Evolutionary conservation across 2,888 invertebrate genomes (phyloP).

Genomic region (Quadroppia sp.): DNA sequence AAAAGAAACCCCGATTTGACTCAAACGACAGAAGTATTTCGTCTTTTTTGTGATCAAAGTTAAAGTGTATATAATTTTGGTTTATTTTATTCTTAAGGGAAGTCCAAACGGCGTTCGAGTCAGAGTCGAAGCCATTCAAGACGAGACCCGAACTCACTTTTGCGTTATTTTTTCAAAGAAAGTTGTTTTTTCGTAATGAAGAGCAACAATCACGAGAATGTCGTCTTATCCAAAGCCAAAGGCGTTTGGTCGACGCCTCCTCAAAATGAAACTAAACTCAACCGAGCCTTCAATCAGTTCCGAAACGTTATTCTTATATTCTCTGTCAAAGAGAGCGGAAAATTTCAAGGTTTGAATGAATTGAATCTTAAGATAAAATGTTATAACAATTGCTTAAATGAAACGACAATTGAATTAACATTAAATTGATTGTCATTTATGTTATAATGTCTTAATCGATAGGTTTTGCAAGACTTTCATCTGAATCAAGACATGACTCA

Average conservation of each 20-base stretch:
- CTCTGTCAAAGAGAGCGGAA: slow-evolving; percentile 96
- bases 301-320: slow-evolving; percentile 91
- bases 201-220: slow-evolving; percentile 95
- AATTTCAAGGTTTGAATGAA: slow-evolving; percentile 59
- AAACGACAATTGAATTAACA: too few relatives aligned
- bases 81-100: not conserved
- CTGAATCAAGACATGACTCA: slow-evolving; percentile 83
- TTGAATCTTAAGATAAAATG: not conserved
- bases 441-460: too few relatives aligned
- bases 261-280: slow-evolving; percentile 91
- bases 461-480: slow-evolving; percentile 85
- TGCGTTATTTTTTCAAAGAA: slow-evolving; percentile 90
- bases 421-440: too few relatives aligned
- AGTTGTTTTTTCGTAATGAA: slow-evolving; percentile 93
- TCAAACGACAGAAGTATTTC: slow-evolving; percentile 7
- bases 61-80: not conserved
- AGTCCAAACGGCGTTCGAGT: slow-evolving; percentile 24
- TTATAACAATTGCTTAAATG: too few relatives aligned
- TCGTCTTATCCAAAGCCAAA: slow-evolving; percentile 86
- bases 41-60: too few relatives aligned
- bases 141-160: slow-evolving; percentile 56
- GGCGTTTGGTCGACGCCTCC: slow-evolving; percentile 97
- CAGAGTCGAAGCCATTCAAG: not conserved
- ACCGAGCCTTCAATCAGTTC: slow-evolving; percentile 84
- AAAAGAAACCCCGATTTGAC: not conserved